Evolutionary conservation across 2,113 vertebrate genomes (phyloP), one percentile per base, ranked within the genome.

Genomic region (Heterochromis multidens): DNA sequence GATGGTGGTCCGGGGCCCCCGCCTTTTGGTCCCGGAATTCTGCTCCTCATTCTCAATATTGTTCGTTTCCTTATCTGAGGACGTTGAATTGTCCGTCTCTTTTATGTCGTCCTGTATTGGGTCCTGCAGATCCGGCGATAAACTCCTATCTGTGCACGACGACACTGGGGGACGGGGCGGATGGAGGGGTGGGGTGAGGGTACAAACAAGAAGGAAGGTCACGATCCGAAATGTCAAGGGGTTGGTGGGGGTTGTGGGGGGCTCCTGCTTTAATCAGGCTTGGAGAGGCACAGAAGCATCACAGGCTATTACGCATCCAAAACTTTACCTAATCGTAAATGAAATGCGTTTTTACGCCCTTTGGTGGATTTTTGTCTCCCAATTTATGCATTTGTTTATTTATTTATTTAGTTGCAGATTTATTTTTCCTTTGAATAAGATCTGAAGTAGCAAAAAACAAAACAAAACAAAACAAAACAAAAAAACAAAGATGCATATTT

Each of bases 41-140:
- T 98, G 97, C 93, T 99, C 98, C 94, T 99, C 98, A 52, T 98
- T 98, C 94, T 99, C 98, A 35, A 98, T 99, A 93, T 99, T 97
- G 95, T 98, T 97, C 37, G 97, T 98, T 93, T 99, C 98, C 94
- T 99, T 99, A 93, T 99, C 98, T 2, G 98, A 99, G 40, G 97
- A 99, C 80, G 98, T 98, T 2, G 98, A 99, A 91, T 99, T 98
- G 96, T 99, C 98, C 1, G 98, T 98, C 92, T 99, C 98, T 89
- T 99, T 99, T 90, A 97, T 96, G 93, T 99, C 98, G 80, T 99
- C 98, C 93, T 97, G 97, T 87, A 95, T 96, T 3, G 97, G 96
- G 93, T 99, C 98, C 95, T 97, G 97, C 88, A 98, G 96, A 94
- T 99, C 98, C 85, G 98, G 98, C 90, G 98, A 99, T 95, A 99